Base-by-base conservation (phyloP, 1,140 invertebrate species). In the Diachasma alloeum region DNA sequence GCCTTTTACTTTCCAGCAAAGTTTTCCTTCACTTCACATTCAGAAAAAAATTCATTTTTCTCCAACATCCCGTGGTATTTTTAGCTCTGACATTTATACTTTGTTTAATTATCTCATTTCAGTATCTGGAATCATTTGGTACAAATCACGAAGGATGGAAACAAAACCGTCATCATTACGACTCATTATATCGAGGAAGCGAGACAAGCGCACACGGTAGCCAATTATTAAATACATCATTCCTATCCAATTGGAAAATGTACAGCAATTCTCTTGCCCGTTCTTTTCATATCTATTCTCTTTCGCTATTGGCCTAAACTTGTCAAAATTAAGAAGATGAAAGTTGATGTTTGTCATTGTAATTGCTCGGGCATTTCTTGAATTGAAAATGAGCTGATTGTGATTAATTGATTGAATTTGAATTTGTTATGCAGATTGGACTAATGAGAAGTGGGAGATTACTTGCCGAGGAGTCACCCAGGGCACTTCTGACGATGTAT, bases 161-260 rank as follows among this genome's bases (percentile, higher is more conserved):
- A 93, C 81, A 97, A 95, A 83, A 98, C 96, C 6, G 95, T 98
- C 76, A 97, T 98, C 79, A 96, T 98, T 80, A 98, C 97, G 1
- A 98, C 97, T 19, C 96, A 98, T 91, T 98, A 97, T 82, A 97
- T 97, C 78, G 96, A 97, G 87, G 97, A 98, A 87, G 97, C 97
- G 0, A 89, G 95, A 80, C 95, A 97, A 90, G 96, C 96, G 44
- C 93, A 96, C 86, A 94, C 93, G 84, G 95, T 97, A 91, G 92
- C 91, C 89, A 68, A 39, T 71, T 59, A 31, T 13, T 76, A 75
- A 46, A 17, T 9, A 63, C 44, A 42, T n/a, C 19, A 19, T 63
- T 67, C 6, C n/a, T 37, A 22, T 17, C 36, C 17, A 42, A 11
- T 42, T 42, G 39, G 1, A 42, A 42, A 42, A 42, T 42, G 39